Conservation (phyloP, 1,140 invertebrate species). For the Melitaea cinxia region DNA sequence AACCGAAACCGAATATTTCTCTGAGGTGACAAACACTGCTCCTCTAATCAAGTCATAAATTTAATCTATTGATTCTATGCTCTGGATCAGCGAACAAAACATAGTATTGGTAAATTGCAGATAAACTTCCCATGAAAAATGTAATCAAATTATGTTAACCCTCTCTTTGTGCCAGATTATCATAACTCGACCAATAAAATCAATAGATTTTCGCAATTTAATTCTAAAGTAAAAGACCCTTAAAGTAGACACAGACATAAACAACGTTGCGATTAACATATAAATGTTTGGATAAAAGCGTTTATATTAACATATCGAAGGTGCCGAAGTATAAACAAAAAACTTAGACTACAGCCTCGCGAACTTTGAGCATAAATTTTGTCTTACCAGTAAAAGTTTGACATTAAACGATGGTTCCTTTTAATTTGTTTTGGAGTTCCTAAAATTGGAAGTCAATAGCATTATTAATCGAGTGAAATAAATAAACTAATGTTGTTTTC, state of each 20-base stretch:
- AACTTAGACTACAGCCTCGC: background rate
- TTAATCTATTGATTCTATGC: too few relatives aligned
- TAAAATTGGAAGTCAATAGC: conserved; percentile 2
- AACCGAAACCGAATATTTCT: too few relatives aligned
- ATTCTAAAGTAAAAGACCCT: background rate
- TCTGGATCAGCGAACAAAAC: too few relatives aligned
- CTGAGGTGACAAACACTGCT: too few relatives aligned
- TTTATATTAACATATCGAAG: background rate
- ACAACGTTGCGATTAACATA: background rate
- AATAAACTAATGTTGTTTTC: background rate
- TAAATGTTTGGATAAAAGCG: background rate
- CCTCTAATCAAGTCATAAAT: too few relatives aligned
- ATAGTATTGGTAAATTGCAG: too few relatives aligned
- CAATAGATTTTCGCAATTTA: background rate
- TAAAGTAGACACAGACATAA: background rate
- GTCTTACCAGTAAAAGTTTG: conserved; percentile 3
- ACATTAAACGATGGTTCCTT: background rate
- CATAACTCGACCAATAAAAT: too few relatives aligned
- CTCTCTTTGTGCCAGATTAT: too few relatives aligned
- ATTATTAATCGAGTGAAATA: background rate
- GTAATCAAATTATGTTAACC: too few relatives aligned
- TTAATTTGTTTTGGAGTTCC: conserved; percentile 18
- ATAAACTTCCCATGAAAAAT: too few relatives aligned
- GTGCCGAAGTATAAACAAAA: background rate
- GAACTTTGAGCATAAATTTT: background rate